These are phyloP conservation scores for Lophotriccus pileatus DNA, from an alignment of 2,797 vertebrate species.

Conservation along the genomic window DNA sequence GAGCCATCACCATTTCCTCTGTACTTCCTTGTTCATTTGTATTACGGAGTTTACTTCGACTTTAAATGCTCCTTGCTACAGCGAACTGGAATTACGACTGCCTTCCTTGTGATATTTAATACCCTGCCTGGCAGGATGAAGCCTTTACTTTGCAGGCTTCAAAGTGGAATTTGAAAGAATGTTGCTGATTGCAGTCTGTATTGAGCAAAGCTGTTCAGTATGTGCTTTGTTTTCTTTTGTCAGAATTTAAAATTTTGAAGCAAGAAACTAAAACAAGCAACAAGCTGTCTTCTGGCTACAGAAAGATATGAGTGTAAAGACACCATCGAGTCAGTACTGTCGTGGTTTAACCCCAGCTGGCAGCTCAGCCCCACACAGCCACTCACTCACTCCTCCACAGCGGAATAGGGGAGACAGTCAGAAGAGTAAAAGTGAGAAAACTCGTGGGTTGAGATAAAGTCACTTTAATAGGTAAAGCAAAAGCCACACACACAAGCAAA, in stretches of 20 bases:
- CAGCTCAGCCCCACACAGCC: neutral
- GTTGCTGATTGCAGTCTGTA: constrained; percentile 7
- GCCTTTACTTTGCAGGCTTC: neutral
- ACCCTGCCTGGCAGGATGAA: neutral
- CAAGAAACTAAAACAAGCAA: neutral
- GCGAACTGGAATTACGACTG: neutral
- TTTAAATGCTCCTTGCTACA: constrained; percentile 6
- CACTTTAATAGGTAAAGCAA: neutral
- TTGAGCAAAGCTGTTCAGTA: neutral
- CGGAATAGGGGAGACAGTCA: neutral
- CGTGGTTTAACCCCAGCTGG: neutral
- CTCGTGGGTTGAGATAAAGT: neutral
- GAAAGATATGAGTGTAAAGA: neutral
- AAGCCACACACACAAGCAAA: neutral
- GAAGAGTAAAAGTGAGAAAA: neutral
- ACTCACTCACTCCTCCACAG: neutral
- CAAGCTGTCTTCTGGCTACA: neutral
- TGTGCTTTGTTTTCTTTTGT: neutral
- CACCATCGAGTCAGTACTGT: neutral
- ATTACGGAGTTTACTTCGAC: neutral
- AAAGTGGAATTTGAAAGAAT: constrained; percentile 3
- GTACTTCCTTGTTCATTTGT: neutral
- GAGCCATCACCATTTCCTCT: neutral
- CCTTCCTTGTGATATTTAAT: constrained; percentile 29
- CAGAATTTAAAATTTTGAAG: neutral